A percentile compares a stretch with the other conserved stretches of the same genome.
Evolutionary conservation across 2,113 vertebrate genomes (phyloP).

Genomic region (Mirza zaza): DNA sequence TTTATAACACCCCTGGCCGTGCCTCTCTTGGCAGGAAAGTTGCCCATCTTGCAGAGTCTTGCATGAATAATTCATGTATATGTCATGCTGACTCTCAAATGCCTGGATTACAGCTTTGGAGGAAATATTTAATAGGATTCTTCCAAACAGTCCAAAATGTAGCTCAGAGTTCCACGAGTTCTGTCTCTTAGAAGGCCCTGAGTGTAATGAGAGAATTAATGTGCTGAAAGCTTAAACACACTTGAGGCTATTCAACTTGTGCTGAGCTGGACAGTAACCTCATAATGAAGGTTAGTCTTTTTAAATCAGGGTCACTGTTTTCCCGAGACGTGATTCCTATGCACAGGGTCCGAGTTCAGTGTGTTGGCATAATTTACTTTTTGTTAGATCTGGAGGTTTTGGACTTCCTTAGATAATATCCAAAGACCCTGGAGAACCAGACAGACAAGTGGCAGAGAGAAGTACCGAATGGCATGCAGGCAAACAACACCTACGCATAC

Average conservation of each 20-base stretch:
- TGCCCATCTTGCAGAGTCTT: conserved; percentile 82
- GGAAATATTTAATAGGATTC: conserved; percentile 83
- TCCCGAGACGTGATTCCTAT: background rate
- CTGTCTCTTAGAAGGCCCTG: conserved; percentile 57
- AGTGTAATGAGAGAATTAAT: conserved; percentile 63
- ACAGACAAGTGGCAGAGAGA: background rate
- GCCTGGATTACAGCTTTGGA: conserved; percentile 79
- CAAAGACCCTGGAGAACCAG: background rate
- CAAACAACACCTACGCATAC: background rate
- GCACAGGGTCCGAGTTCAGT: background rate
- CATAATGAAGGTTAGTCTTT: conserved; percentile 31
- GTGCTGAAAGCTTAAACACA: conserved; percentile 53
- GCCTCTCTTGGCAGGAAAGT: conserved; percentile 83
- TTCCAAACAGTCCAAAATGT: conserved; percentile 74
- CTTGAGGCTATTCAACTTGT: conserved; percentile 44
- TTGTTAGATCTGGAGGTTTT: background rate
- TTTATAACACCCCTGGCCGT: conserved; percentile 83
- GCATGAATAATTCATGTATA: conserved; percentile 86
- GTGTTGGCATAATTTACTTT: background rate
- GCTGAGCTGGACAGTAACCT: background rate
- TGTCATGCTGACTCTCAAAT: conserved; percentile 83
- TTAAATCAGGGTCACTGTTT: conserved; percentile 47
- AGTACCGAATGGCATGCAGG: background rate
- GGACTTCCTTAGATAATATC: background rate
- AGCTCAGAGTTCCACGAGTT: conserved; percentile 55